phyloP scores from a whole-genome alignment of 2,888 invertebrate genomes.

The Lucinisca nassula region DNA sequence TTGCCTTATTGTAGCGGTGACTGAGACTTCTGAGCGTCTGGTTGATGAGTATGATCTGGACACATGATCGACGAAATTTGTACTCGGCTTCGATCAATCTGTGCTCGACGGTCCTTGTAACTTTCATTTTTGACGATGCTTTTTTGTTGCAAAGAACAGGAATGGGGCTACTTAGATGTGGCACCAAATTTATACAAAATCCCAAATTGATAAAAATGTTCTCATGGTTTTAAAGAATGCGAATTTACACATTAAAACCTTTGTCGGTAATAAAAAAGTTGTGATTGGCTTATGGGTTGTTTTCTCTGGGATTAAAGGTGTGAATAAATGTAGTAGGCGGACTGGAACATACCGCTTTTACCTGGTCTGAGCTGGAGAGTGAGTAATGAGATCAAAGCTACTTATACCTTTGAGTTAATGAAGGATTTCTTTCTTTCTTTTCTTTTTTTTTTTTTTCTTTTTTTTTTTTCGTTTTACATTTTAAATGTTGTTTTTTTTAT shows the following conservation, averaged over 20 bases:
- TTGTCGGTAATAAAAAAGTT: neutral
- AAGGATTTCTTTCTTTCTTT: too few relatives aligned
- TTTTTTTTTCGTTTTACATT: too few relatives aligned
- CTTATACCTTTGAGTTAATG: too few relatives aligned
- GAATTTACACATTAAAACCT: neutral
- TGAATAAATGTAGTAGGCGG: too few relatives aligned
- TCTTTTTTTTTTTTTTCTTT: too few relatives aligned
- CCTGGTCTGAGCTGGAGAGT: too few relatives aligned
- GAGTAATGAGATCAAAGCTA: too few relatives aligned
- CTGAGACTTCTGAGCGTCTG: conserved; percentile 67
- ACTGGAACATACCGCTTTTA: too few relatives aligned
- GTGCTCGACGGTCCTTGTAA: neutral
- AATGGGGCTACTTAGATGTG: neutral
- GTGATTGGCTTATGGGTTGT: neutral
- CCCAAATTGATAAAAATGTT: neutral
- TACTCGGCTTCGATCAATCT: conserved; percentile 36
- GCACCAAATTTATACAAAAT: neutral
- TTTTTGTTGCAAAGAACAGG: too few relatives aligned
- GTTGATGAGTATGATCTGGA: conserved; percentile 79
- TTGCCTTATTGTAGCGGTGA: conserved; percentile 77
- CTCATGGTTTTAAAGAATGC: neutral
- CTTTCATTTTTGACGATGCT: neutral
- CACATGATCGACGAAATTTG: conserved; percentile 71
- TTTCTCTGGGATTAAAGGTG: neutral
- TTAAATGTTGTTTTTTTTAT: too few relatives aligned